Conservation (phyloP, 64 coral and sea anemone genomes). For the Stichodactyla helianthus region DNA sequence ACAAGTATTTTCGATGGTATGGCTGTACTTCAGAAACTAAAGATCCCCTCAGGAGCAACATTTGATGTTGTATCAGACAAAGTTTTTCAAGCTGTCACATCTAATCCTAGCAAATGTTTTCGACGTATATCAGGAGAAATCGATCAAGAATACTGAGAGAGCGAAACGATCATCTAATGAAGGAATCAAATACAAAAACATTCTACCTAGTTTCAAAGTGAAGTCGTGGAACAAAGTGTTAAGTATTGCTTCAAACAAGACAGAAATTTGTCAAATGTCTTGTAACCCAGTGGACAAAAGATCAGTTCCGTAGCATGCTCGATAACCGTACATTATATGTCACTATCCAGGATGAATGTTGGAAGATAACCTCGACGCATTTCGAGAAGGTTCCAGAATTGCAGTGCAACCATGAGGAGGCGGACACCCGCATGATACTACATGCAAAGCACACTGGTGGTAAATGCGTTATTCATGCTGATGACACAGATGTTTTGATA, state of each 20-base stretch:
- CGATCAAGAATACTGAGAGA: too few species aligned
- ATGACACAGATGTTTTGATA: slow-evolving; percentile 65
- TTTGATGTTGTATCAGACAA: slow-evolving; percentile 22
- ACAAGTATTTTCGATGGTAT: too few species aligned
- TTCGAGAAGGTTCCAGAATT: slow-evolving; percentile 53
- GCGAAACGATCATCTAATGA: slow-evolving; percentile 36
- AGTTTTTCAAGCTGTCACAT: slow-evolving; percentile 6
- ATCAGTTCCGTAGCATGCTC: slow-evolving; percentile 52
- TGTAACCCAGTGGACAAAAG: slow-evolving; percentile 48
- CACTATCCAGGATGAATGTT: slow-evolving; percentile 47
- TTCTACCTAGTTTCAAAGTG: slow-evolving; percentile 40
- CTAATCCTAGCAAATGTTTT: slow-evolving; percentile 12
- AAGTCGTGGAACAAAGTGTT: slow-evolving; percentile 58
- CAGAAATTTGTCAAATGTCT: slow-evolving; percentile 55
- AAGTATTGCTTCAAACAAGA: slow-evolving; percentile 57
- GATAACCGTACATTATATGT: slow-evolving; percentile 29
- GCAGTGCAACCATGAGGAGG: slow-evolving; percentile 63
- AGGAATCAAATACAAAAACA: slow-evolving; percentile 48
- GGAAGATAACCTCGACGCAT: slow-evolving; percentile 5
- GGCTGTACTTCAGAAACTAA: too few species aligned
- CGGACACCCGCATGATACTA: slow-evolving; percentile 58
- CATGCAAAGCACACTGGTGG: slow-evolving; percentile 54
- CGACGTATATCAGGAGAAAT: too few species aligned
- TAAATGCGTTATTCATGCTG: slow-evolving; percentile 59
- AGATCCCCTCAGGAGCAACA: slow-evolving; percentile 19